Percentiles rank a stretch among this genome's conserved stretches.
Evolutionary conservation across 2,113 vertebrate species (phyloP).

Genomic region (Pollachius pollachius): DNA sequence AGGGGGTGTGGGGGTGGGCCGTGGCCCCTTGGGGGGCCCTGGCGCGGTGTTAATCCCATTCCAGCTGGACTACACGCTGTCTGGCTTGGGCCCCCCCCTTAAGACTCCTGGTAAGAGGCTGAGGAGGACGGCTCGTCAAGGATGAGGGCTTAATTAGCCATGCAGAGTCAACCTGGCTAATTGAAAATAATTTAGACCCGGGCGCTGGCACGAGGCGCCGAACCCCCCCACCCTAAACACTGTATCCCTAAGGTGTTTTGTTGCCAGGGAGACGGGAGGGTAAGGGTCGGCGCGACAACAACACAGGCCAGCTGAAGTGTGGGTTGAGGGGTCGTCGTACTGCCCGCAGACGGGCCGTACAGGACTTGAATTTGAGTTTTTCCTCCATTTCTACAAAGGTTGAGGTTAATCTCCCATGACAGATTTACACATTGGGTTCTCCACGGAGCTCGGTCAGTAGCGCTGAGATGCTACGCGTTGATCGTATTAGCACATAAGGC

Average conservation of each 20-base stretch:
- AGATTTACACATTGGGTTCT: conserved; percentile 18
- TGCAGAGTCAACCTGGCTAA: conserved; percentile 78
- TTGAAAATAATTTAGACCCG: conserved; percentile 65
- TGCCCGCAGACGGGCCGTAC: conserved; percentile 49
- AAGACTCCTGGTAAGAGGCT: conserved; percentile 72
- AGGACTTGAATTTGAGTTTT: conserved; percentile 53
- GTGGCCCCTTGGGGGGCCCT: conserved; percentile 61
- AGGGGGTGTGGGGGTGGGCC: conserved; percentile 31
- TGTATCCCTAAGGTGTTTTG: conserved; percentile 45
- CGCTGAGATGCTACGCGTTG: conserved; percentile 35
- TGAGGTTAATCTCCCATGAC: conserved; percentile 61
- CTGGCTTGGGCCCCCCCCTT: conserved; percentile 62
- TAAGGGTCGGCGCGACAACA: conserved; percentile 40
- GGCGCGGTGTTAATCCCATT: conserved; percentile 67
- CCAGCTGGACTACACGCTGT: conserved; percentile 75
- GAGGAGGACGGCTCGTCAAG: conserved; percentile 72
- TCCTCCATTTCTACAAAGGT: conserved; percentile 34
- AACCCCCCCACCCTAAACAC: background rate
- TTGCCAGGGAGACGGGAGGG: conserved; percentile 50
- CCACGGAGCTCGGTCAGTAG: conserved; percentile 34
- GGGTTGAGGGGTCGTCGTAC: conserved; percentile 55
- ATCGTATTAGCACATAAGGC: conserved; percentile 21
- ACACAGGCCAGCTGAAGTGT: conserved; percentile 52
- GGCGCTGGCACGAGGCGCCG: conserved; percentile 37
- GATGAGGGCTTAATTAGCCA: conserved; percentile 77